phyloP scores from a whole-genome alignment of 2,888 invertebrate species.

The Trimorus sp. region DNA sequence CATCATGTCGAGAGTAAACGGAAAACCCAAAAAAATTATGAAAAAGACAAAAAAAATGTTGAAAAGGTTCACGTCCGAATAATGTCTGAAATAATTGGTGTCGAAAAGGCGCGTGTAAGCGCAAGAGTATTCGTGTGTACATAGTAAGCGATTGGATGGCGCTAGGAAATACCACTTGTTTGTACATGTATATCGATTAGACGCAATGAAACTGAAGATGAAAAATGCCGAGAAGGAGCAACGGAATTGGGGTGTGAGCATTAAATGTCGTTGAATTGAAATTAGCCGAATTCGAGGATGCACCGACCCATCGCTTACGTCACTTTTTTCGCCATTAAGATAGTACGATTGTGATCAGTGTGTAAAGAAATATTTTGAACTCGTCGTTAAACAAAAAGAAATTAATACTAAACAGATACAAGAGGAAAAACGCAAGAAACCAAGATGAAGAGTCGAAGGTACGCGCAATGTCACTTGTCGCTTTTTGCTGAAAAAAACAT shows the following conservation, averaged over 20 bases:
- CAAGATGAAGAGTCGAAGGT: conserved; percentile 64
- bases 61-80: conserved; percentile 64
- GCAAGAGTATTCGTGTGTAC: conserved; percentile 60
- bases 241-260: conserved; percentile 19
- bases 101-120: conserved; percentile 51
- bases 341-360: conserved; percentile 67
- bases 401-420: conserved; percentile 47
- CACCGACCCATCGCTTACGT: conserved; percentile 66
- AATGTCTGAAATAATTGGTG: conserved; percentile 65
- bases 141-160: conserved; percentile 65
- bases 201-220: conserved; percentile 7
- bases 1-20: neutral
- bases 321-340: conserved; percentile 64
- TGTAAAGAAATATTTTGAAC: conserved; percentile 67
- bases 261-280: conserved; percentile 37
- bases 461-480: conserved; percentile 66
- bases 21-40: neutral
- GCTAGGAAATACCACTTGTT: conserved; percentile 52
- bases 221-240: neutral
- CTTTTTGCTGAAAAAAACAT: conserved; percentile 58
- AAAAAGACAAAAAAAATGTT: conserved; percentile 41
- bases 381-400: conserved; percentile 62
- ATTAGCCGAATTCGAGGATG: conserved; percentile 50
- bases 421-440: conserved; percentile 31
- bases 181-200: conserved; percentile 43